Evolutionary conservation across 2,888 invertebrate species (phyloP).

Genomic region (Poecilobothrus nobilitatus): DNA sequence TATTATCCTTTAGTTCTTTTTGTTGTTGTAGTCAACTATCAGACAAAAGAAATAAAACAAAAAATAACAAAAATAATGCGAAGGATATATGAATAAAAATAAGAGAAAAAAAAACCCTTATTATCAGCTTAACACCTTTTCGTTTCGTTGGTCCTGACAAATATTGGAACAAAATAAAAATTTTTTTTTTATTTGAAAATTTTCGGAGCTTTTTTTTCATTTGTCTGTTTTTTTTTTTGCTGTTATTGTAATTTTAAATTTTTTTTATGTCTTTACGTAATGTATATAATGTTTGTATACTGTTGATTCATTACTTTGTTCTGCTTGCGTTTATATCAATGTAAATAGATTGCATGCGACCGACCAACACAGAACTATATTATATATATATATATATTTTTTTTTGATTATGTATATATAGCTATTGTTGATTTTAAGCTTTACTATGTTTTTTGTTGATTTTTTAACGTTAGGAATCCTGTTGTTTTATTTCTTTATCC

Average conservation of each 20-base stretch:
- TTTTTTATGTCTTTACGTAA: too few relatives aligned
- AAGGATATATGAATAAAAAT: not conserved
- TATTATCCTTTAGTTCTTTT: not conserved
- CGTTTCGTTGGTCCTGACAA: conserved; percentile 4
- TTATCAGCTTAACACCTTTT: conserved; percentile 6
- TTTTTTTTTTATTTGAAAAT: not conserved
- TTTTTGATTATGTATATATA: too few relatives aligned
- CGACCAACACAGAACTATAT: too few relatives aligned
- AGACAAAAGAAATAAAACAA: not conserved
- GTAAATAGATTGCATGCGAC: too few relatives aligned
- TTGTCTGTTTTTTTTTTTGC: not conserved
- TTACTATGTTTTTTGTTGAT: too few relatives aligned
- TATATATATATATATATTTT: too few relatives aligned
- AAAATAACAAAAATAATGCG: not conserved
- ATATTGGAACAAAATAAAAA: not conserved
- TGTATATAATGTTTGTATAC: too few relatives aligned
- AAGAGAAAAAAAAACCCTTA: not conserved
- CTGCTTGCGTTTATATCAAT: too few relatives aligned
- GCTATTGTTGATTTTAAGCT: too few relatives aligned
- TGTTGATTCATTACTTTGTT: too few relatives aligned
- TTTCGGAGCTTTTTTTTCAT: not conserved
- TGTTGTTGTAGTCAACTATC: not conserved
- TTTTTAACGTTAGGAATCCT: too few relatives aligned
- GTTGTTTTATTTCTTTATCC: not conserved
- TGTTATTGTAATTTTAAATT: too few relatives aligned